A percentile compares a stretch with the other conserved stretches of the same genome.
These are phyloP conservation scores for Tipula confusa DNA, from an alignment of 2,888 invertebrate genomes.

Conservation along the genomic window DNA sequence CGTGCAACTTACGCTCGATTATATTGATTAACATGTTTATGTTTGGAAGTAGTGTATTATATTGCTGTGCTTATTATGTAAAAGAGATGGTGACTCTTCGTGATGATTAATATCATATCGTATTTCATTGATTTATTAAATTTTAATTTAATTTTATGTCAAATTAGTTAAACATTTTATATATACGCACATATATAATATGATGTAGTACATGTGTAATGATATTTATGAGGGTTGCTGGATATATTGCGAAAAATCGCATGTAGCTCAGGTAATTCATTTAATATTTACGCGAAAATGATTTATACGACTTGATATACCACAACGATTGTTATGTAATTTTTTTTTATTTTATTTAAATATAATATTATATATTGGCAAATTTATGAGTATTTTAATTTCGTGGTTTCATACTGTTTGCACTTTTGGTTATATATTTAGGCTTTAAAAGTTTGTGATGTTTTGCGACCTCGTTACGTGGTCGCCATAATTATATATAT, in stretches of 20 bases:
- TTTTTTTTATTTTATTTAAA: too few relatives aligned
- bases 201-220: background rate
- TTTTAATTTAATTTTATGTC: conserved; percentile 12
- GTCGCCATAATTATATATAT: background rate
- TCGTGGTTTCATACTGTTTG: background rate
- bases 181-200: background rate
- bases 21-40: background rate
- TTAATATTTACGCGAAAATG: background rate
- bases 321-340: background rate
- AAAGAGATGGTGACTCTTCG: background rate
- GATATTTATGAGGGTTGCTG: background rate
- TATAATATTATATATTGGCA: background rate
- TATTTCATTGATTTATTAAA: background rate
- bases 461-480: conserved; percentile 1
- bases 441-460: background rate
- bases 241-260: background rate
- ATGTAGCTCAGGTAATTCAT: background rate
- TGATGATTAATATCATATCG: background rate
- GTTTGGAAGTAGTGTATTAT: background rate
- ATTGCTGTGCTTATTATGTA: background rate
- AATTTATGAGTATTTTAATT: background rate
- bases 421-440: conserved; percentile 12
- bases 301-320: background rate
- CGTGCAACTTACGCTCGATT: background rate
- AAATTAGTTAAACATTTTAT: background rate